Evolutionary conservation across 2,888 invertebrate genomes (phyloP), one percentile per base, ranked within the genome.

Genomic region (Ptycholaimellus sp.): DNA sequence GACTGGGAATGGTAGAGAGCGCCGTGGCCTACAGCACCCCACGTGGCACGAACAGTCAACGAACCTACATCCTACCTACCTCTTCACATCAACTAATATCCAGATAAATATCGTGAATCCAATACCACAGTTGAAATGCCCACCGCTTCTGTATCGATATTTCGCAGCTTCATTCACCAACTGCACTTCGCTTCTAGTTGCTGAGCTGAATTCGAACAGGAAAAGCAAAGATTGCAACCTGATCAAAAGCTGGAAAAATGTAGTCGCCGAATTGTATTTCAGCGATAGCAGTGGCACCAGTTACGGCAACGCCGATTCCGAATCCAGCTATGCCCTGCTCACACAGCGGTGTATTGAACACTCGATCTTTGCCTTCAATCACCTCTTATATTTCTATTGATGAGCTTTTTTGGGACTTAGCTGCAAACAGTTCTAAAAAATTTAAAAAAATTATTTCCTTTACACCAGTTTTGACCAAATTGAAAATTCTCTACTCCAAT

Each of bases 191-290:
- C 39, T 40, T 43, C 14, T 45, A 19, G 34, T 37, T 22, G 44
- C 31, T 40, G 42, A 22, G 19, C 34, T 27, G 27, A 22, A 38
- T 22, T 9, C 16, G 13, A 18, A 19, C 14, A 19, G 14, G 16
- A n/a, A 18, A 40, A 40, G 20, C 33, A n/a, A 17, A 21, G 7
- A 18, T n/a, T 20, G 18, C 21, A 38, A 81, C 79, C 70, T 93
- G 93, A 66, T 96, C 96, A 62, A 93, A 93, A 2, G 93, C 93
- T 3, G 96, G 96, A 58, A 78, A 87, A 47, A 96, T 96, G 56
- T 96, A 96, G 64, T 96, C 96, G 1, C 87, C 90, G 63, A 96
- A 96, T 63, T 96, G 96, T 57, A 96, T 87, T 66, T 96, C 96
- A 0, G 90, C 93, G 36, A 96, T 80, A 1, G 90, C 83, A 0